A percentile compares a stretch with the other conserved stretches of the same genome.
phyloP scores from a whole-genome alignment of 2,888 invertebrate species.

The Mayetiola destructor region DNA sequence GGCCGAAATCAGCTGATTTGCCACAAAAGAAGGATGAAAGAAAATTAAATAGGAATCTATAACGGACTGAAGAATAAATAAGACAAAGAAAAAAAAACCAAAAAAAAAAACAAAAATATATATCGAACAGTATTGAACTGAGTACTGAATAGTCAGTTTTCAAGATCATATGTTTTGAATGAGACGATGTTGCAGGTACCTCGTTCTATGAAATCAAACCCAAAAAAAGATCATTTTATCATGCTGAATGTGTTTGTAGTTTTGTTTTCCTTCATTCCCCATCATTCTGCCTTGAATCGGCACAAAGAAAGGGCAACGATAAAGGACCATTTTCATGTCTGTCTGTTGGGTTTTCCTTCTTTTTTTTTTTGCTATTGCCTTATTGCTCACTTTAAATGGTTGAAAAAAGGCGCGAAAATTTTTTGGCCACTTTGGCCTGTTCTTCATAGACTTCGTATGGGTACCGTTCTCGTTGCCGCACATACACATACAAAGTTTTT shows the following conservation, averaged over 20 bases:
- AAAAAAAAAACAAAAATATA: too few species aligned
- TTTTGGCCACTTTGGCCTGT: not conserved
- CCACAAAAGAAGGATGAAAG: too few species aligned
- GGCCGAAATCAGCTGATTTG: too few species aligned
- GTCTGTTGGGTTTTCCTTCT: too few species aligned
- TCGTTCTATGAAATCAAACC: not conserved
- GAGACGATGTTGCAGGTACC: conserved; percentile 5
- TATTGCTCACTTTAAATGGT: not conserved
- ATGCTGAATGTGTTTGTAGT: not conserved
- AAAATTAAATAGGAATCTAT: not conserved
- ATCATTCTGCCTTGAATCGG: not conserved
- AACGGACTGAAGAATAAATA: not conserved
- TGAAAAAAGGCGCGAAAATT: conserved; percentile 6
- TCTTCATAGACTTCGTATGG: too few species aligned
- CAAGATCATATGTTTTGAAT: conserved; percentile 9
- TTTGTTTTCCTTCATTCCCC: not conserved
- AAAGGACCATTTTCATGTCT: not conserved
- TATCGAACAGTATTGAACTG: too few species aligned
- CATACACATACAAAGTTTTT: too few species aligned
- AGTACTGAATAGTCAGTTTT: too few species aligned
- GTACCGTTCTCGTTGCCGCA: too few species aligned
- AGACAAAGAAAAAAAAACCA: not conserved
- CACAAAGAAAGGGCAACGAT: conserved; percentile 2
- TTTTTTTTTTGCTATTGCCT: too few species aligned
- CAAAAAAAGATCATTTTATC: conserved; percentile 6